Percentiles rank a stretch among this genome's conserved stretches.
phyloP scores from a whole-genome alignment of 2,888 invertebrate genomes.

The Zaprionus bogoriensis region DNA sequence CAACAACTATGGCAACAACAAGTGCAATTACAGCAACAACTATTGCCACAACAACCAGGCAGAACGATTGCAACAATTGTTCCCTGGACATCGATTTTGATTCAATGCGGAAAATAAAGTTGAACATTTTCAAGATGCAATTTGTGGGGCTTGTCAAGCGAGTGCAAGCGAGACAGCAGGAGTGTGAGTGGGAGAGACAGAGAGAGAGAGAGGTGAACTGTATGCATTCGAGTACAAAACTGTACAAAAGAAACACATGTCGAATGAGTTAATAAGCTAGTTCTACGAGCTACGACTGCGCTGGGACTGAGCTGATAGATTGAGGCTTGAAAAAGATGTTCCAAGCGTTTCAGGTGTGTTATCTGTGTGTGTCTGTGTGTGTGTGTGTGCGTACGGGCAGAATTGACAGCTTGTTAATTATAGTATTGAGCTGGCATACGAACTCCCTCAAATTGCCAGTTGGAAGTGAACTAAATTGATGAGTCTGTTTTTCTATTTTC shows the following conservation, averaged over 20 bases:
- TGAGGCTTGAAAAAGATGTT: neutral
- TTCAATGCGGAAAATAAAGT: constrained; percentile 48
- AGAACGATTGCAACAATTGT: constrained; percentile 27
- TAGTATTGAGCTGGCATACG: too few relatives aligned
- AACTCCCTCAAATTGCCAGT: too few relatives aligned
- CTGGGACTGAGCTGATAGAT: neutral
- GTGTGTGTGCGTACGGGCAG: too few relatives aligned
- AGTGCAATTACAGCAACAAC: constrained; percentile 1
- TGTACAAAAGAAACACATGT: neutral
- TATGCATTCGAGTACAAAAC: neutral
- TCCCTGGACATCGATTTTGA: constrained; percentile 54
- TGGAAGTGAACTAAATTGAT: too few relatives aligned
- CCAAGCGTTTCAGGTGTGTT: neutral
- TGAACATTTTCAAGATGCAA: constrained; percentile 38
- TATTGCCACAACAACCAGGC: constrained; percentile 1
- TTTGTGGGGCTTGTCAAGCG: constrained; percentile 26
- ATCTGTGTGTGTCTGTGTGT: neutral
- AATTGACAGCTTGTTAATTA: too few relatives aligned
- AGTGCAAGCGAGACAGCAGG: neutral
- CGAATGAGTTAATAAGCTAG: constrained; percentile 17
- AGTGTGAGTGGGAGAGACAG: too few relatives aligned
- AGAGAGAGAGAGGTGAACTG: too few relatives aligned
- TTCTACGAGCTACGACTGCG: constrained; percentile 1
- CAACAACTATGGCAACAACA: constrained; percentile 3
- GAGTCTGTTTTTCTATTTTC: too few relatives aligned